These are phyloP conservation scores for Phengaris arion DNA, from an alignment of 2,888 invertebrate genomes.

Conservation along the genomic window DNA sequence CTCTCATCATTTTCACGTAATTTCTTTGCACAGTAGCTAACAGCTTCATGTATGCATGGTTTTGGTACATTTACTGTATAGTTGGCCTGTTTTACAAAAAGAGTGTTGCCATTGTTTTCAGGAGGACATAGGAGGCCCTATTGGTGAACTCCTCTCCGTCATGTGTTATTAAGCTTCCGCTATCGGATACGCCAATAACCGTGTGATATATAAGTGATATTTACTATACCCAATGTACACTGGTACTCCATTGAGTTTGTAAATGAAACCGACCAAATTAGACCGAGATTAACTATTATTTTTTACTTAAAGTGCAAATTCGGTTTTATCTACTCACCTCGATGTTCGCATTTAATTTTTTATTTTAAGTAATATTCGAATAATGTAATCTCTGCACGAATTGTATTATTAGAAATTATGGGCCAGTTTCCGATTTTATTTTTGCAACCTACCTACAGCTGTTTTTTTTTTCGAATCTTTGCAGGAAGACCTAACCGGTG, in stretches of 20 bases:
- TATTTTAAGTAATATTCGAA: slow-evolving; percentile 41
- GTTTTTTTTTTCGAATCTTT: slow-evolving; percentile 68
- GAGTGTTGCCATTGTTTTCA: slow-evolving; percentile 76
- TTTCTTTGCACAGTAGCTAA: slow-evolving; percentile 70
- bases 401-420: slow-evolving; percentile 57
- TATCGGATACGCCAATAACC: slow-evolving; percentile 33
- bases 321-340: slow-evolving; percentile 17
- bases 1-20: slow-evolving; percentile 61
- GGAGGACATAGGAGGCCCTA: slow-evolving; percentile 83
- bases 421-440: slow-evolving; percentile 63
- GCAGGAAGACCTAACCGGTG: slow-evolving; percentile 84
- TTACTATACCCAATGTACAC: slow-evolving; percentile 36
- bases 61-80: slow-evolving; percentile 43
- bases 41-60: slow-evolving; percentile 64
- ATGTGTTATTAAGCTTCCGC: slow-evolving; percentile 78
- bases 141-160: slow-evolving; percentile 83
- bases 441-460: slow-evolving; percentile 54
- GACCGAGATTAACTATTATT: not conserved
- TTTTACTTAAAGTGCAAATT: not conserved
- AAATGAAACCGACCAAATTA: slow-evolving; percentile 3
- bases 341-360: slow-evolving; percentile 43
- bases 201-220: slow-evolving; percentile 33
- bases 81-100: slow-evolving; percentile 59
- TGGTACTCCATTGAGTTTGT: slow-evolving; percentile 42
- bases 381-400: slow-evolving; percentile 49